Conservation (phyloP, 2,113 vertebrate species). For the Gobius niger region DNA sequence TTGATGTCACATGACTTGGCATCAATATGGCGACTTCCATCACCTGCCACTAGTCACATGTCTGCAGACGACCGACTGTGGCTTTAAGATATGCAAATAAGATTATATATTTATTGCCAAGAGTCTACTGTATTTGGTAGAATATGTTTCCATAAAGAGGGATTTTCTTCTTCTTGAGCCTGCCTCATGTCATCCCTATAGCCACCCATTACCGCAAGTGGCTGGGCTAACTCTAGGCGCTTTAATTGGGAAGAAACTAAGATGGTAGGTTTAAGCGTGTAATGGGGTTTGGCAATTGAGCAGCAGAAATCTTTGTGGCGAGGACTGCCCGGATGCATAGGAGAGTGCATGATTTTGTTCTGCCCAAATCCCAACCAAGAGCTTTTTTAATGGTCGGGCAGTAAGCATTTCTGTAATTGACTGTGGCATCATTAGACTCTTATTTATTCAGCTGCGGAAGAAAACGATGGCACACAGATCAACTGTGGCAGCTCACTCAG, state of each 20-base stretch:
- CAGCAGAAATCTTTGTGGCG: constrained; percentile 60
- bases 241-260: constrained; percentile 77
- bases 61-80: too few species aligned
- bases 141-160: constrained; percentile 3
- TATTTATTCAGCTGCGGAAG: constrained; percentile 73
- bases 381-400: constrained; percentile 70
- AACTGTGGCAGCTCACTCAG: constrained; percentile 65
- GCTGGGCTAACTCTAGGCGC: constrained; percentile 44
- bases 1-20: too few species aligned
- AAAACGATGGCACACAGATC: constrained; percentile 60
- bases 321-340: constrained; percentile 67
- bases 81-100: too few species aligned
- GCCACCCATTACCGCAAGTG: constrained; percentile 55
- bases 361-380: constrained; percentile 51
- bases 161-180: constrained; percentile 9
- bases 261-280: constrained; percentile 68
- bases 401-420: constrained; percentile 74
- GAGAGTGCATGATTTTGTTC: constrained; percentile 33
- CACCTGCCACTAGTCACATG: too few species aligned
- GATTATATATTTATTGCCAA: too few species aligned
- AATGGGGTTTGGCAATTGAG: constrained; percentile 72
- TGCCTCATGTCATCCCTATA: constrained; percentile 8
- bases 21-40: too few species aligned
- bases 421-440: constrained; percentile 71
- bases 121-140: not conserved